These are phyloP conservation scores for Dromaius novaehollandiae DNA, from an alignment of 2,113 vertebrate species.

Conservation along the genomic window DNA sequence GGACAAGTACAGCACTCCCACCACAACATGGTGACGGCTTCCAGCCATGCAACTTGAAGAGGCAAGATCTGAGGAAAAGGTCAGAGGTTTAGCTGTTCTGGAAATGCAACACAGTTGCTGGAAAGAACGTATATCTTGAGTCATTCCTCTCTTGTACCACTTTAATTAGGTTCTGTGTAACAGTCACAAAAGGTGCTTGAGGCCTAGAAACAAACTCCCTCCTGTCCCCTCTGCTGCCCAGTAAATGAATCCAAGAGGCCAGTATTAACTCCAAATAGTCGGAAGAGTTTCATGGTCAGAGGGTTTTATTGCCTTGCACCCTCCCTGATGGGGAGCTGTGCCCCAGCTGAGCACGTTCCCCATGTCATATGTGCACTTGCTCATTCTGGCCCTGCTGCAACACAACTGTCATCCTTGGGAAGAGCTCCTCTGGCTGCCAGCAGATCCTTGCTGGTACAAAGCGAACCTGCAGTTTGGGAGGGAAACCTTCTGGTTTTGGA, in stretches of 20 bases:
- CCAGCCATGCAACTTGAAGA: not conserved
- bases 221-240: not conserved
- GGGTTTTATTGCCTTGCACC: not conserved
- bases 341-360: no score
- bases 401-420: not conserved
- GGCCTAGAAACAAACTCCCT: not conserved
- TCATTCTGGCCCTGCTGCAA: no score
- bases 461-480: not conserved
- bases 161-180: not conserved
- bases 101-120: not conserved
- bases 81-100: not conserved
- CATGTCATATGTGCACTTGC: not conserved
- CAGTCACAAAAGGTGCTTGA: not conserved
- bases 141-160: not conserved
- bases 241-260: not conserved
- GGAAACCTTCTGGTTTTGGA: not conserved
- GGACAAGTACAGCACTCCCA: not conserved
- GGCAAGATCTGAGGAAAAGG: not conserved
- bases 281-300: not conserved
- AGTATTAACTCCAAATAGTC: not conserved
- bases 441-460: not conserved
- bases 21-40: not conserved
- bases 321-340: not conserved
- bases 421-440: not conserved
- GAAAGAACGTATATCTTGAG: not conserved